Evolutionary conservation across 1,140 invertebrate species (phyloP).

Genomic region (Drosophila miranda): DNA sequence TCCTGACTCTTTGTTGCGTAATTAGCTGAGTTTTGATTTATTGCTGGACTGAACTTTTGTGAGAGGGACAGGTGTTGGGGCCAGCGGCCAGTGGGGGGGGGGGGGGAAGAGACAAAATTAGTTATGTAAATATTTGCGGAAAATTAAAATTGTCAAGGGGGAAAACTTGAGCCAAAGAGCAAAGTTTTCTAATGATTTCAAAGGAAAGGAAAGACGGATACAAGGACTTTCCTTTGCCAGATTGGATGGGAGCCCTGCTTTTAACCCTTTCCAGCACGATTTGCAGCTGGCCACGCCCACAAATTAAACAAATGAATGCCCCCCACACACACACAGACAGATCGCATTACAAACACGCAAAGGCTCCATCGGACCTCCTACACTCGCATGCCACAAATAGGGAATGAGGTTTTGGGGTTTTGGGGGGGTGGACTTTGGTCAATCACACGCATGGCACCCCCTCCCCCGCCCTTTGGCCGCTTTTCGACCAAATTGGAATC

Average conservation of each 20-base stretch:
- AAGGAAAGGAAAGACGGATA: slow-evolving; percentile 6
- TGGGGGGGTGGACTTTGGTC: slow-evolving; percentile 7
- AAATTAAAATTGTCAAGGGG: slow-evolving; percentile 73
- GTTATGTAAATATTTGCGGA: slow-evolving; percentile 72
- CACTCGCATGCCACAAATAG: neutral
- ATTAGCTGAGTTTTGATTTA: slow-evolving; percentile 81
- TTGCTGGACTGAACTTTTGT: slow-evolving; percentile 50
- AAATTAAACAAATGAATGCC: slow-evolving; percentile 34
- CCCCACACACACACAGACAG: neutral
- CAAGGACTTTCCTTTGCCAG: slow-evolving; percentile 1
- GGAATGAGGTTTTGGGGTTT: no score
- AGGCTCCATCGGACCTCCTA: slow-evolving; percentile 9
- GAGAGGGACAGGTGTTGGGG: slow-evolving; percentile 24
- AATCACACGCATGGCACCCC: slow-evolving; percentile 15
- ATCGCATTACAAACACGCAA: slow-evolving; percentile 49
- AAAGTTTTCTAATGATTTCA: slow-evolving; percentile 39
- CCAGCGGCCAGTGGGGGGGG: neutral
- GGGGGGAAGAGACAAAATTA: slow-evolving; percentile 42
- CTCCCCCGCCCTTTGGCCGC: neutral
- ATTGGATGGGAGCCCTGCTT: neutral
- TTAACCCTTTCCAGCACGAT: no score
- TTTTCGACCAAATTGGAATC: slow-evolving; percentile 55
- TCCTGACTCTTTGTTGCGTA: slow-evolving; percentile 75
- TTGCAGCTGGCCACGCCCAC: slow-evolving; percentile 13
- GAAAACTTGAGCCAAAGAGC: slow-evolving; percentile 50